Base-by-base conservation (phyloP, 2,113 vertebrate species). In the Nyctereutes procyonoides region DNA sequence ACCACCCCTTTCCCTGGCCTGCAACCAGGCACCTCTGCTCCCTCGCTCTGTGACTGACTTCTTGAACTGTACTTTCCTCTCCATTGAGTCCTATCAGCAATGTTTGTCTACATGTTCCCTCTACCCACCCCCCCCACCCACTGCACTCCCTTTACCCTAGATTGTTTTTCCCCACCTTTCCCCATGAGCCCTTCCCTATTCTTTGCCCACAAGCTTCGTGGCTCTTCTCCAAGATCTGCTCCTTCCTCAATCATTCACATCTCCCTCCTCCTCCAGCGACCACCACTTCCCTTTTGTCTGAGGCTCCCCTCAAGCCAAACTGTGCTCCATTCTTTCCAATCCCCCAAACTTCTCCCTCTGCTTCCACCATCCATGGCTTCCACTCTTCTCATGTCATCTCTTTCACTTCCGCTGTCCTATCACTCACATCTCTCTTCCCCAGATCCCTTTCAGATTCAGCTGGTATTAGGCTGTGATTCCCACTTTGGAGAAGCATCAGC, bases 401-500 rank as follows among this genome's bases (percentile, higher is more conserved):
- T 85, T 76, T 93, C 19, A 32, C 1, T 32, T 8, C 1, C 5
- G 43, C 0, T 71, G 20, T 79, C 5, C 22, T 74, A 8, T 58
- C 79, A 58, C 80, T 88, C 0, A 53, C 0, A 24, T 28, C 24
- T 76, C 3, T 26, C 24, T 76, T 76, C 73, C 73, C 73, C 73
- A 48, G 38, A 48, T 76, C 73, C 73, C 3, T 48, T 76, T 48
- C 38, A 28, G 73, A 0, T 76, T 48, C 73, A 76, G 38, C 13
- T 19, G 0, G 10, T 5, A 83, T 3, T 0, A 65, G 73, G 96
- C 32, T 95, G 81, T 83, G 55, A 83, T 20, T 15, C 87, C 19
- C 53, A 30, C 2, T 22, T 22, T 74, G 60, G 13, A 1, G 4
- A 35, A 22, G 3, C 1, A n/a, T 12, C 24, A 5, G 6, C 2